These are phyloP conservation scores for Catagonus wagneri DNA, from an alignment of 2,113 vertebrate genomes.

Conservation along the genomic window DNA sequence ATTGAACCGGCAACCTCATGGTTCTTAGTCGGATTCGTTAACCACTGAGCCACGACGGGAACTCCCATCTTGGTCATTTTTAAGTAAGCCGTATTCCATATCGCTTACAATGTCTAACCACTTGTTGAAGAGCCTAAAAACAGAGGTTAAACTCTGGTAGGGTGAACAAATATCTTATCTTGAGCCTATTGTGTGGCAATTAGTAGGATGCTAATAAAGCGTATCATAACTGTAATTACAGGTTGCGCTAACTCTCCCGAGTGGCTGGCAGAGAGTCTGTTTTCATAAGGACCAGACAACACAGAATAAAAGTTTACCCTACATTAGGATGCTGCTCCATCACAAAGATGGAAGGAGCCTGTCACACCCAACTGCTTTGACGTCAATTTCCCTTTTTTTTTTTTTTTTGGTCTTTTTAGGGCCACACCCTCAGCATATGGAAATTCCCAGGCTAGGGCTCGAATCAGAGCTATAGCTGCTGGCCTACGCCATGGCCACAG, in stretches of 20 bases:
- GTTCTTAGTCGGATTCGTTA: too few relatives aligned
- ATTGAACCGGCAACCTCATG: too few relatives aligned
- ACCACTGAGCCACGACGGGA: too few relatives aligned
- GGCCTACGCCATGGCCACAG: too few relatives aligned
- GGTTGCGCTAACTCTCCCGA: neutral
- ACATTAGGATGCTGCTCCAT: neutral
- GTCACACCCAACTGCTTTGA: neutral
- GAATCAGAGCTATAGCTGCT: too few relatives aligned
- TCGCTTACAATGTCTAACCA: neutral
- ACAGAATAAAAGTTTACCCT: neutral
- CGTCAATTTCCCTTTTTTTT: too few relatives aligned
- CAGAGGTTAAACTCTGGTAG: neutral
- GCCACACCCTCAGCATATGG: too few relatives aligned
- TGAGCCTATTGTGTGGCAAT: neutral
- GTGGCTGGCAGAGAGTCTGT: neutral
- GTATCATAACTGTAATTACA: neutral
- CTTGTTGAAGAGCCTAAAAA: slow-evolving; percentile 2
- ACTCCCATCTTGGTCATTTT: neutral
- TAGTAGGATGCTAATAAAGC: neutral
- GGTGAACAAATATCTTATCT: neutral
- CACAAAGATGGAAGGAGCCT: neutral
- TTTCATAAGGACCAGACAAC: neutral
- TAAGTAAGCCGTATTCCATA: neutral
- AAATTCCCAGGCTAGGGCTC: too few relatives aligned
- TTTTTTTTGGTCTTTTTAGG: too few relatives aligned